Percentiles rank a stretch among this genome's conserved stretches.
Evolutionary conservation across 2,113 vertebrate species (phyloP).

Genomic region (Lycaon pictus): DNA sequence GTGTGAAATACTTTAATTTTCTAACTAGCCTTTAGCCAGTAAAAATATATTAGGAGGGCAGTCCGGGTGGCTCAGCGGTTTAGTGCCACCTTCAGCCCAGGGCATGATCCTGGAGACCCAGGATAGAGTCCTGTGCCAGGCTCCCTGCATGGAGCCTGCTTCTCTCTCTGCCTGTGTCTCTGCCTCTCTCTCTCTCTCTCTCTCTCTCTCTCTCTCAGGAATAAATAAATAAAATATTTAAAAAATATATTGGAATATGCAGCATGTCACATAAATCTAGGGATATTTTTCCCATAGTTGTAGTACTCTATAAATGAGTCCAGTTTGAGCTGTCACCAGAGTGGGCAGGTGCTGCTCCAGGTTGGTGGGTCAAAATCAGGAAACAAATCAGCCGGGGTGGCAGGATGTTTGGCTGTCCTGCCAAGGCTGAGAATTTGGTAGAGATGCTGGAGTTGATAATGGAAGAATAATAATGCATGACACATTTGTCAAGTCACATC

Average conservation of each 20-base stretch:
- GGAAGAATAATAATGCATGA: neutral
- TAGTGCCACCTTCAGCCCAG: no score
- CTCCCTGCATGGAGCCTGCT: no score
- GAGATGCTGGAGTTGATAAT: neutral
- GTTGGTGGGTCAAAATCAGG: neutral
- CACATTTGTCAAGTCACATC: neutral
- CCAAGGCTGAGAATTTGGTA: neutral
- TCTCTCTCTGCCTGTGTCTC: no score
- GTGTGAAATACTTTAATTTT: conserved; percentile 30
- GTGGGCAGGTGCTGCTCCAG: neutral
- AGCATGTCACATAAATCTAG: neutral
- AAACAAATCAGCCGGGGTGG: neutral
- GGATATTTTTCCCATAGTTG: neutral
- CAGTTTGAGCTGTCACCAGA: neutral
- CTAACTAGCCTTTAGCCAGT: neutral
- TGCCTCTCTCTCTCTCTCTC: no score
- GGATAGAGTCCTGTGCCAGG: no score
- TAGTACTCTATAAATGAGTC: neutral
- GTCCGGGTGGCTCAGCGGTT: no score
- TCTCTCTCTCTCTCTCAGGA: no score
- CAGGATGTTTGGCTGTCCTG: neutral
- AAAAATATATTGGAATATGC: neutral
- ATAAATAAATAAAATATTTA: no score
- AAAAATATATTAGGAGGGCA: neutral
- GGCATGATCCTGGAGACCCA: no score